phyloP scores from a whole-genome alignment of 2,113 vertebrate genomes.

The Edolisoma coerulescens region DNA sequence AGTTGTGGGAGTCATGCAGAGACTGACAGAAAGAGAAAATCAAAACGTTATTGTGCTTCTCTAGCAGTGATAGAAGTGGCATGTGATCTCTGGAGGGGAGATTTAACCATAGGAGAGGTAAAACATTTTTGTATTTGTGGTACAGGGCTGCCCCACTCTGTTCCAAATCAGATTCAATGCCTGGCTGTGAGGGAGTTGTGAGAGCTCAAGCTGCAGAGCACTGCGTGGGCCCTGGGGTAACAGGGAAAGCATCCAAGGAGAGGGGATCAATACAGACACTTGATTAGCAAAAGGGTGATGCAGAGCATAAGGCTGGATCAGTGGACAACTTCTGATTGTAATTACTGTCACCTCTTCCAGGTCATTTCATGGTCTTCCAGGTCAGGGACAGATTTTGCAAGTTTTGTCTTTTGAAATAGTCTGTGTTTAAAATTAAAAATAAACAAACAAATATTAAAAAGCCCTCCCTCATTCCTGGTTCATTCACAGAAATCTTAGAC shows the following conservation, averaged over 20 bases:
- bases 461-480: background rate
- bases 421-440: background rate
- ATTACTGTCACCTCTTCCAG: conserved; percentile 4
- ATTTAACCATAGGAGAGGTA: background rate
- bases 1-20: background rate
- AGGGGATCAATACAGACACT: conserved; percentile 20
- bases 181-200: background rate
- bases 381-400: background rate
- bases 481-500: background rate
- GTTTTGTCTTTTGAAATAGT: background rate
- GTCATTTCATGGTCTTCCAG: background rate
- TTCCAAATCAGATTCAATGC: background rate
- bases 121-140: background rate
- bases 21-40: background rate
- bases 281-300: conserved; percentile 10
- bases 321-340: background rate
- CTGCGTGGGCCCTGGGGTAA: background rate
- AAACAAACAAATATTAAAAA: too few relatives aligned
- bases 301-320: background rate
- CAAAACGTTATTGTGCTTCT: background rate
- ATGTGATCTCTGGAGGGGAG: background rate
- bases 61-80: background rate
- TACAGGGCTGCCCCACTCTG: background rate
- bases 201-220: background rate
- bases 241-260: background rate